phyloP scores from a whole-genome alignment of 1,140 invertebrate genomes.

The Campoletis sonorensis region DNA sequence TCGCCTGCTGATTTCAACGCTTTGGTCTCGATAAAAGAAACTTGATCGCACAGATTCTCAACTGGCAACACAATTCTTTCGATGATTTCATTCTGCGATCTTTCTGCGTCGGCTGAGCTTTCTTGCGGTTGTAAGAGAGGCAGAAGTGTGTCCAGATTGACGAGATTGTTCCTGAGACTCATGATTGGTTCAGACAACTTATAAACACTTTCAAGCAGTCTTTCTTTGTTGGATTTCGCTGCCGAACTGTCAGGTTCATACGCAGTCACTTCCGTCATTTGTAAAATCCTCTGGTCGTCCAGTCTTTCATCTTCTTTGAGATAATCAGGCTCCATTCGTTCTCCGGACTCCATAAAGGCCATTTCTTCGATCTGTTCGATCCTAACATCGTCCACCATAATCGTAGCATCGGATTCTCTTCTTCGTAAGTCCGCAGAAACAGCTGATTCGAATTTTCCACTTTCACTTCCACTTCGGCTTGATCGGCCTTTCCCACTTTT shows the following conservation, averaged over 20 bases:
- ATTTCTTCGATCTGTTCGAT: conserved; percentile 44
- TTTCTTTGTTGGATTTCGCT: conserved; percentile 60
- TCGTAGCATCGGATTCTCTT: conserved; percentile 42
- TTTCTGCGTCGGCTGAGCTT: conserved; percentile 50
- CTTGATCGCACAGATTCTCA: conserved; percentile 65
- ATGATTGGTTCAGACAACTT: conserved; percentile 62
- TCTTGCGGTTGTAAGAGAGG: conserved; percentile 42
- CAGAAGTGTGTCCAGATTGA: conserved; percentile 61
- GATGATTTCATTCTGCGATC: conserved; percentile 57
- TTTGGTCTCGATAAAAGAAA: conserved; percentile 64
- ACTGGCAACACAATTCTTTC: conserved; percentile 65
- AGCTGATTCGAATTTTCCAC: conserved; percentile 48
- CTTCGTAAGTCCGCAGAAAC: conserved; percentile 41
- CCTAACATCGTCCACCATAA: conserved; percentile 34
- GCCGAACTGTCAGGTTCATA: conserved; percentile 48
- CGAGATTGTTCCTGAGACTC: conserved; percentile 61
- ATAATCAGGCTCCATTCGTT: conserved; percentile 47
- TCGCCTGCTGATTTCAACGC: conserved; percentile 64
- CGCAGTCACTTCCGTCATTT: conserved; percentile 24
- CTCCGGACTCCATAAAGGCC: conserved; percentile 37
- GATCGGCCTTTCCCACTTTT: conserved; percentile 45
- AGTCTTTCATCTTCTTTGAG: conserved; percentile 35
- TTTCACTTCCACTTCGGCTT: conserved; percentile 50
- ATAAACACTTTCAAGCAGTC: conserved; percentile 58
- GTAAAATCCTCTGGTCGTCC: conserved; percentile 33